Evolutionary conservation across 2,888 invertebrate species (phyloP).

Genomic region (Tupiocoris notatus): DNA sequence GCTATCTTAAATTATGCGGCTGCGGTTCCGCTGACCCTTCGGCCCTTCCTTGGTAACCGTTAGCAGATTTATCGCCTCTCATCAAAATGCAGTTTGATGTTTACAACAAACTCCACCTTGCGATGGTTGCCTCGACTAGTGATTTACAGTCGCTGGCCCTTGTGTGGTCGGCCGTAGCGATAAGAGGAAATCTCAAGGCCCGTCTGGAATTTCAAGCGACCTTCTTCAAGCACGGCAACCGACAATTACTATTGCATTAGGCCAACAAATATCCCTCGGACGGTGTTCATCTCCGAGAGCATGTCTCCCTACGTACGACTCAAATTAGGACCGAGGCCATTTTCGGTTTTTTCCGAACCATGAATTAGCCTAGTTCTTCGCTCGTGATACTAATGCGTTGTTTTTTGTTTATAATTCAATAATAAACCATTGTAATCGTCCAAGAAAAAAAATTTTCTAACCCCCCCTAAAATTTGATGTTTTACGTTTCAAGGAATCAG

Average conservation of each 20-base stretch:
- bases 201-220: slow-evolving; percentile 20
- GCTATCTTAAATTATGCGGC: slow-evolving; percentile 15
- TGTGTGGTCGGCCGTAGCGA: slow-evolving; percentile 9
- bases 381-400: too few species aligned
- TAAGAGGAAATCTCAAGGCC: slow-evolving; percentile 10
- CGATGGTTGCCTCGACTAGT: neutral
- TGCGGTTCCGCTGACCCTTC: too few species aligned
- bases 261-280: slow-evolving; percentile 28
- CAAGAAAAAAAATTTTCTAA: too few species aligned
- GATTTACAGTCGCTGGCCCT: slow-evolving; percentile 20
- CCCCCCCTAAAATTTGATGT: too few species aligned
- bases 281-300: slow-evolving; percentile 3
- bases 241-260: slow-evolving; percentile 41
- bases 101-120: neutral
- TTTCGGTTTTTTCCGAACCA: too few species aligned
- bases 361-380: too few species aligned
- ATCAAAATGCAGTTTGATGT: slow-evolving; percentile 38
- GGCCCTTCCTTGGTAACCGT: slow-evolving; percentile 9
- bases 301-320: too few species aligned
- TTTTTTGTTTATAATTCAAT: too few species aligned
- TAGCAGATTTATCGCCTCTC: slow-evolving; percentile 22
- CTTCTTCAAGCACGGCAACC: slow-evolving; percentile 41
- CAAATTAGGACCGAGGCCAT: too few species aligned
- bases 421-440: too few species aligned
- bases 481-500: too few species aligned